Conservation (phyloP, 1,140 invertebrate species). For the Ooceraea biroi region DNA sequence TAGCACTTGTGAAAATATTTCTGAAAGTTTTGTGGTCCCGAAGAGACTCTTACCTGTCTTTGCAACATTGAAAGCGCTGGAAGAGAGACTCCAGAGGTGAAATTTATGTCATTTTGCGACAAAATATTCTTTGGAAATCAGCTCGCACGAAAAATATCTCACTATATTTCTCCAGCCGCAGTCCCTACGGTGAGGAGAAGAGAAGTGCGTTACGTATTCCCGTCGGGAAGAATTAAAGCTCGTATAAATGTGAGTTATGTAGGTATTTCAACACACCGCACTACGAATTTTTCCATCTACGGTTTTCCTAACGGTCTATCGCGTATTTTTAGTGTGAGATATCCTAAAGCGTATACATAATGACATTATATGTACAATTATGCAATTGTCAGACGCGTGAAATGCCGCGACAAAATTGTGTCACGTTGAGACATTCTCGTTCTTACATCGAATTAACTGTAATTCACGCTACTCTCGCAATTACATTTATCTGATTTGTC, state of each 20-base stretch:
- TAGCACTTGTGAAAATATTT: neutral
- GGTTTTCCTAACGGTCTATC: neutral
- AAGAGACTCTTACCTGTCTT: neutral
- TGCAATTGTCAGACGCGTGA: neutral
- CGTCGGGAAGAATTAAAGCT: constrained; percentile 48
- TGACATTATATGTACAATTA: constrained; percentile 12
- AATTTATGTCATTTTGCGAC: constrained; percentile 27
- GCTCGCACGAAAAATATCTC: constrained; percentile 34
- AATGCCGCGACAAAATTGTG: neutral
- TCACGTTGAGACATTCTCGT: neutral
- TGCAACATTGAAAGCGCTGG: neutral
- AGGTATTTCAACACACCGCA: constrained; percentile 10
- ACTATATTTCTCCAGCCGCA: constrained; percentile 18
- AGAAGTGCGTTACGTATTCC: constrained; percentile 40
- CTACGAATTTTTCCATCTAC: constrained; percentile 29
- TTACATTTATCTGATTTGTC: constrained; percentile 1
- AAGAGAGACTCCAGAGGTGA: neutral
- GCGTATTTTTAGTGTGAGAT: neutral
- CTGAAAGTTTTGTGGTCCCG: neutral
- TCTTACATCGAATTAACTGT: neutral
- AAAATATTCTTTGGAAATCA: constrained; percentile 54
- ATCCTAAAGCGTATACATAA: too few species aligned
- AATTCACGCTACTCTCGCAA: constrained; percentile 18
- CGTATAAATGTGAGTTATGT: constrained; percentile 48
- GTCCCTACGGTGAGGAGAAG: constrained; percentile 6